Evolutionary conservation across 2,797 vertebrate genomes (phyloP).

Genomic region (Graptemys geographica): DNA sequence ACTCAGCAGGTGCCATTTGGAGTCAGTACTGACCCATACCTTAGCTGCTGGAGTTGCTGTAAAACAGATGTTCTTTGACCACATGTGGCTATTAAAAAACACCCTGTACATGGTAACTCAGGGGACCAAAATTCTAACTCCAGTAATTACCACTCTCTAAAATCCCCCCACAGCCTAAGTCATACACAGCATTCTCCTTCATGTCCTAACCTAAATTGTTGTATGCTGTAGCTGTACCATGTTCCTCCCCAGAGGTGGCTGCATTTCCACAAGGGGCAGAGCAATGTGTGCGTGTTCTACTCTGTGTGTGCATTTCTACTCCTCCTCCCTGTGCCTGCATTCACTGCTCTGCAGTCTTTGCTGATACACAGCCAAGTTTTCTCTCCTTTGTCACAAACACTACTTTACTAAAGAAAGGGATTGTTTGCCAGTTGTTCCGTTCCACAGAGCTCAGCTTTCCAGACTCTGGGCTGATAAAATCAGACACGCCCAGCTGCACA

Average conservation of each 20-base stretch:
- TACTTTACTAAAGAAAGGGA: neutral
- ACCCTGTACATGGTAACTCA: neutral
- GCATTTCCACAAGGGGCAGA: neutral
- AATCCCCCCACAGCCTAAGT: neutral
- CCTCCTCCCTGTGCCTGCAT: neutral
- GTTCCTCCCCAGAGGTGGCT: neutral
- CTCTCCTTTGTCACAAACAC: neutral
- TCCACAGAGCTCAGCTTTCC: neutral
- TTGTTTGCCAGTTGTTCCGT: neutral
- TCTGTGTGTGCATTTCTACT: neutral
- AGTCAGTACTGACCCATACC: neutral
- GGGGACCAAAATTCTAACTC: neutral
- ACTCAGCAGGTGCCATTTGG: neutral
- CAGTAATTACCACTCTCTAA: neutral
- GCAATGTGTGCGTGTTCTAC: neutral
- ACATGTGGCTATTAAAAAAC: neutral
- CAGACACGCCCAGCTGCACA: neutral
- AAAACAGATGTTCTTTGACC: neutral
- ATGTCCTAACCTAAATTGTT: neutral
- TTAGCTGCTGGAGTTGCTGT: neutral
- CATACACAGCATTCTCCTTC: neutral
- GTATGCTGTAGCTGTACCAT: neutral
- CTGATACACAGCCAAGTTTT: neutral
- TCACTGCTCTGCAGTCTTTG: neutral
- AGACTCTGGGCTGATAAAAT: neutral